These are phyloP conservation scores for human DNA, from an alignment of 2,113 vertebrate genomes.

Conservation along the genomic window DNA sequence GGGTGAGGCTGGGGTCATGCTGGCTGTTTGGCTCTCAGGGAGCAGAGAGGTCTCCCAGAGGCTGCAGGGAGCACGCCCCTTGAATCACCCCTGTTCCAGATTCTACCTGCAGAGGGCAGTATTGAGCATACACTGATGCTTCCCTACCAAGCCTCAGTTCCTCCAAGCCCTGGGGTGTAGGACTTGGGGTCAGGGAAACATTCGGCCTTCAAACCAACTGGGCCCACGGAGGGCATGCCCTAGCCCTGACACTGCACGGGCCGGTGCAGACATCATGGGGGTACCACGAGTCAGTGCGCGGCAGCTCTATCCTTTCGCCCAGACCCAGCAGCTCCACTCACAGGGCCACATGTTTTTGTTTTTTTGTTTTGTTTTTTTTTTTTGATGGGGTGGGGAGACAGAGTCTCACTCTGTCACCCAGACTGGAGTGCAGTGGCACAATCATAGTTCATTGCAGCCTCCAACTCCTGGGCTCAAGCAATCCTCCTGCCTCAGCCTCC, in stretches of 20 bases:
- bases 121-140: not conserved
- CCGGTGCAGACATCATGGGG: accelerated
- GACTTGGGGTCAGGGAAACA: not conserved
- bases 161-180: not conserved
- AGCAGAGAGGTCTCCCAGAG: too few relatives aligned
- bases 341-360: too few relatives aligned
- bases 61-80: not conserved
- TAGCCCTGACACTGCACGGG: too few relatives aligned
- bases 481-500: too few relatives aligned
- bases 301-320: too few relatives aligned
- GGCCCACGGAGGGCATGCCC: not conserved
- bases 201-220: not conserved
- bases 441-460: too few relatives aligned
- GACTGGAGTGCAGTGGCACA: too few relatives aligned
- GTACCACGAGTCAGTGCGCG: not conserved
- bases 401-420: too few relatives aligned
- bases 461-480: too few relatives aligned
- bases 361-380: too few relatives aligned
- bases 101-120: constrained; percentile 51
- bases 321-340: not conserved
- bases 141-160: not conserved
- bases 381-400: too few relatives aligned
- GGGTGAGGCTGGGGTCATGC: not conserved
- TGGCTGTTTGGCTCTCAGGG: not conserved
- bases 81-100: not conserved